phyloP scores from a whole-genome alignment of 2,797 vertebrate species.

The Notamacropus eugenii region DNA sequence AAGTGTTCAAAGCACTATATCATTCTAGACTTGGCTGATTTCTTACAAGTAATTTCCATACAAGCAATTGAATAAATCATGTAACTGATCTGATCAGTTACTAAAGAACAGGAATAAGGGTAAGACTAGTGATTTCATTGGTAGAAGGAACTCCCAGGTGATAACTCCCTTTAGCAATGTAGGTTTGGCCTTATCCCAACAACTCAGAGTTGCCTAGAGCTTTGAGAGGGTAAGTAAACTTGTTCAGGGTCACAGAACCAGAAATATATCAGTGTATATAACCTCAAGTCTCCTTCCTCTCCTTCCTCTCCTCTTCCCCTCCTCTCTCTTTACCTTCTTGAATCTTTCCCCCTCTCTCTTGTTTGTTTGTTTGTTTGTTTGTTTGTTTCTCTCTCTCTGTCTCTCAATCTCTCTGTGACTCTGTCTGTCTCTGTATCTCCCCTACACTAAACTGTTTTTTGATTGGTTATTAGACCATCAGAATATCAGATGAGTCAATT shows the following conservation, averaged over 20 bases:
- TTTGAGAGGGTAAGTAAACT: neutral
- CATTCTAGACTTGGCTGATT: neutral
- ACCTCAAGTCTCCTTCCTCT: too few relatives aligned
- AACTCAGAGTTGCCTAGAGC: neutral
- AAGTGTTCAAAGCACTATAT: neutral
- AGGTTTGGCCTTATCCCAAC: neutral
- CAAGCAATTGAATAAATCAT: neutral
- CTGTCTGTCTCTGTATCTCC: neutral
- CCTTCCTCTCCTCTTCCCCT: neutral
- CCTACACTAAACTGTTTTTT: neutral
- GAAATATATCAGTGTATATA: neutral
- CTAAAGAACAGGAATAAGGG: neutral
- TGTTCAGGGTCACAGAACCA: neutral
- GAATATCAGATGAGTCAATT: neutral
- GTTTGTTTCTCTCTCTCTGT: neutral
- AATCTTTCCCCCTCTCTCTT: neutral
- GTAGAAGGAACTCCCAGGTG: neutral
- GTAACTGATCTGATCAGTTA: neutral
- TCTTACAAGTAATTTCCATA: neutral
- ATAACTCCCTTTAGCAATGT: neutral
- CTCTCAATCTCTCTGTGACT: neutral
- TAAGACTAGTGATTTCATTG: neutral
- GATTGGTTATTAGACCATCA: neutral
- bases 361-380: neutral
- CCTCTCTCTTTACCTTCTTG: neutral